Conservation (phyloP, 2,888 invertebrate genomes). For the Aelia acuminata region DNA sequence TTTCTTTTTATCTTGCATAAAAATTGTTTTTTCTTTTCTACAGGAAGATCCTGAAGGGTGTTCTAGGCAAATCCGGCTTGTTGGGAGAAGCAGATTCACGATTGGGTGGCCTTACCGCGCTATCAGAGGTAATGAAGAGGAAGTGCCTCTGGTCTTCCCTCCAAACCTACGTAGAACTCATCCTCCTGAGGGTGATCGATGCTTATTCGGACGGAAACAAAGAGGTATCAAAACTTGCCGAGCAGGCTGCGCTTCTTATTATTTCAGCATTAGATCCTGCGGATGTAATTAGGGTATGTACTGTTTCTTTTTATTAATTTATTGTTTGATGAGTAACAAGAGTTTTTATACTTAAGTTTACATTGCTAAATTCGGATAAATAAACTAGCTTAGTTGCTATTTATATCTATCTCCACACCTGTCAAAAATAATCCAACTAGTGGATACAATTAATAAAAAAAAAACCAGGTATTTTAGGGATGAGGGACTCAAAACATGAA, state of each 20-base stretch:
- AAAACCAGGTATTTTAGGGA: too few species aligned
- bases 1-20: not conserved
- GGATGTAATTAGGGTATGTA: conserved; percentile 56
- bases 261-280: conserved; percentile 53
- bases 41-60: conserved; percentile 75
- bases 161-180: conserved; percentile 90
- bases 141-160: conserved; percentile 83
- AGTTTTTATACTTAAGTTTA: not conserved
- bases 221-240: conserved; percentile 71
- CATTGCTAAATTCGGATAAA: not conserved
- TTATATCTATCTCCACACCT: too few species aligned
- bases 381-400: too few species aligned
- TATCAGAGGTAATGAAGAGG: conserved; percentile 88
- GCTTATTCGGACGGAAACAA: conserved; percentile 83
- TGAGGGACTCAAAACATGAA: too few species aligned
- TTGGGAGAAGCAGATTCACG: conserved; percentile 72
- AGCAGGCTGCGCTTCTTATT: conserved; percentile 53
- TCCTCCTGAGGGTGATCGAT: conserved; percentile 89
- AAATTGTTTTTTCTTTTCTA: conserved; percentile 62
- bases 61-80: conserved; percentile 70
- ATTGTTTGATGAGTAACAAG: too few species aligned
- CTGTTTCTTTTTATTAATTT: not conserved
- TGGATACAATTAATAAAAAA: too few species aligned
- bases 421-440: too few species aligned
- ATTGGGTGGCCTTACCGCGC: conserved; percentile 72